These are phyloP conservation scores for Coremacera marginata DNA, from an alignment of 2,888 invertebrate species.

Conservation along the genomic window DNA sequence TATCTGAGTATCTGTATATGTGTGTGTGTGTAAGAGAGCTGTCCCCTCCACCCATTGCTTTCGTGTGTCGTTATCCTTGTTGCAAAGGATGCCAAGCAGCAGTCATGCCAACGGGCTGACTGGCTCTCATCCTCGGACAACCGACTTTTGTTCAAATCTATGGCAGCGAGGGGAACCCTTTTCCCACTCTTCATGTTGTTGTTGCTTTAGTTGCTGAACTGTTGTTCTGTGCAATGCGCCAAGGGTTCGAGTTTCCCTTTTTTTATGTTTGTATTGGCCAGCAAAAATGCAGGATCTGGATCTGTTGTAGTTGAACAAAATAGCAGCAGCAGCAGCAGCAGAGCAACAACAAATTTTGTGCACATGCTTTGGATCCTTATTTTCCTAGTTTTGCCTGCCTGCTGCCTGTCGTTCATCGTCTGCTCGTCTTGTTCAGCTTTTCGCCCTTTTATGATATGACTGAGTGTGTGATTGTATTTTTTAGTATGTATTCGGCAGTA, in stretches of 20 bases:
- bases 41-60: background rate
- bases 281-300: constrained; percentile 5
- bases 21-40: background rate
- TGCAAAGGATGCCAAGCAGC: background rate
- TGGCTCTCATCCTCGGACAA: background rate
- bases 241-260: background rate
- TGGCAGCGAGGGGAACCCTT: constrained; percentile 34
- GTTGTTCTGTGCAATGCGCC: background rate
- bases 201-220: constrained; percentile 7
- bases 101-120: background rate
- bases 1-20: background rate
- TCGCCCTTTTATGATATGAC: constrained; percentile 8
- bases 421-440: background rate
- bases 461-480: background rate
- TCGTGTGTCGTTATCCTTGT: too few species aligned
- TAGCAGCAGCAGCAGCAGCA: background rate
- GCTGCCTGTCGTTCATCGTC: background rate
- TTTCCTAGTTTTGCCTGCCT: constrained; percentile 40
- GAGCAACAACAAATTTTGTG: constrained; percentile 10
- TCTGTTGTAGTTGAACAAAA: background rate
- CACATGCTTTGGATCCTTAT: constrained; percentile 39
- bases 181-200: background rate
- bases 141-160: background rate
- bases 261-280: background rate
- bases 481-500: background rate